Percentiles rank a stretch among this genome's conserved stretches.
Evolutionary conservation across 2,888 invertebrate genomes (phyloP).

Genomic region (Dorcus parallelipipedus): DNA sequence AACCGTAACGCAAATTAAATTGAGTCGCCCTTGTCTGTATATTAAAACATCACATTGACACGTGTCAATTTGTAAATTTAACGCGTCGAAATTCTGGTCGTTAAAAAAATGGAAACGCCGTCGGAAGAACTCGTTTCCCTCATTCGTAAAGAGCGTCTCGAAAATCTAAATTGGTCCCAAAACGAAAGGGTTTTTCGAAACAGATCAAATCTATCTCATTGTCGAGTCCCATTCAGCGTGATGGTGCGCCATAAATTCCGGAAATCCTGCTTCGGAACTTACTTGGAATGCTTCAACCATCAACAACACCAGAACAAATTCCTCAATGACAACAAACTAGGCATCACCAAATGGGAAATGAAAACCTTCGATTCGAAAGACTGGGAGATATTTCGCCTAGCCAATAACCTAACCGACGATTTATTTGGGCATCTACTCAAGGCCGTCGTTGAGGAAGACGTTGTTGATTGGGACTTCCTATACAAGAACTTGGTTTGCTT

Average conservation of each 20-base stretch:
- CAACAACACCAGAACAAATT: constrained; percentile 31
- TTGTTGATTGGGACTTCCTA: constrained; percentile 33
- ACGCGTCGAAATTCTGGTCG: not conserved
- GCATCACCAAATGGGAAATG: constrained; percentile 31
- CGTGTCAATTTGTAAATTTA: not conserved
- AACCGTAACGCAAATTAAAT: not conserved
- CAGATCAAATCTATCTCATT: not conserved
- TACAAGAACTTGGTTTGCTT: constrained; percentile 29
- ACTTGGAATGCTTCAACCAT: constrained; percentile 33
- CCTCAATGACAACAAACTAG: constrained; percentile 35
- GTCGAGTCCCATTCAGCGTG: constrained; percentile 24
- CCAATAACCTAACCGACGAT: constrained; percentile 33
- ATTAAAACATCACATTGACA: not conserved
- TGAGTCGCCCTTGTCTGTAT: not conserved
- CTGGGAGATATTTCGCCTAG: constrained; percentile 22
- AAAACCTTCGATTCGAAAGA: constrained; percentile 26
- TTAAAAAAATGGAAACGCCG: not conserved
- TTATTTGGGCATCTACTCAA: constrained; percentile 28
- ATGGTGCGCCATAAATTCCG: constrained; percentile 27
- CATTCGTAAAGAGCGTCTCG: not conserved
- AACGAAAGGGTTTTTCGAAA: not conserved
- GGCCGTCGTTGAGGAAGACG: constrained; percentile 29
- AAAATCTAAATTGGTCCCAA: not conserved
- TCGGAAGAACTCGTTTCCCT: not conserved
- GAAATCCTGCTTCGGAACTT: constrained; percentile 37